Base-by-base conservation (phyloP, 1,140 invertebrate genomes). In the Bombus difficillimus region DNA sequence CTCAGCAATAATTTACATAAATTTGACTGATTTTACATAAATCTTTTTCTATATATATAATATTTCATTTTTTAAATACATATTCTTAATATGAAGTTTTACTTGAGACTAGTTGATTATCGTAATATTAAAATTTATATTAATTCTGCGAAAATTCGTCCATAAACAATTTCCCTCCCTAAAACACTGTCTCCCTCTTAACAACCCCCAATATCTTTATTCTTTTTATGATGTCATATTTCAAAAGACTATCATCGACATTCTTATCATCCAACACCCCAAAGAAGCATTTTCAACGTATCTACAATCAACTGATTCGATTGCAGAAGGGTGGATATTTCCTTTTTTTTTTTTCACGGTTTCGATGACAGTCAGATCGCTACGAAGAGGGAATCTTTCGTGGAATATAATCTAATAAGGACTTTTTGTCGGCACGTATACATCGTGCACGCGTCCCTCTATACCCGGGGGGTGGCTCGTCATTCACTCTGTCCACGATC, bases 361-460 rank as follows among this genome's bases (percentile, higher is more conserved):
- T 15, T 79, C 68, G 66, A 15, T 53, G 25, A 37, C 28, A 39
- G 39, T 62, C 69, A 37, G 68, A 75, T 80, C 57, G 64, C 39
- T 64, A 80, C 53, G 22, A 59, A 39, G 72, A 72, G 83, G 82
- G 83, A 90, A 81, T 83, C 76, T 81, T 72, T 76, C 76, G 72
- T 66, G 84, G 77, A 88, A 90, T 90, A 91, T 93, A 94, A 95
- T 95, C 94, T 93, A 95, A 95, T 95, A 95, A 95, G 93, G 92
- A 95, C 88, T 94, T 95, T 95, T 95, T 93, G 93, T 94, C 88
- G 85, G 75, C 81, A 78, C 89, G 66, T 90, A 90, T 93, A 75
- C 18, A 93, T 92, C 90, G 88, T 86, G 91, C 92, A 94, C 93
- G 92, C 93, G 93, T 91, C 91, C 88, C 91, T 88, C 85, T 88